Evolutionary conservation across 2,888 invertebrate genomes (phyloP).

Genomic region (Andricus curvator): DNA sequence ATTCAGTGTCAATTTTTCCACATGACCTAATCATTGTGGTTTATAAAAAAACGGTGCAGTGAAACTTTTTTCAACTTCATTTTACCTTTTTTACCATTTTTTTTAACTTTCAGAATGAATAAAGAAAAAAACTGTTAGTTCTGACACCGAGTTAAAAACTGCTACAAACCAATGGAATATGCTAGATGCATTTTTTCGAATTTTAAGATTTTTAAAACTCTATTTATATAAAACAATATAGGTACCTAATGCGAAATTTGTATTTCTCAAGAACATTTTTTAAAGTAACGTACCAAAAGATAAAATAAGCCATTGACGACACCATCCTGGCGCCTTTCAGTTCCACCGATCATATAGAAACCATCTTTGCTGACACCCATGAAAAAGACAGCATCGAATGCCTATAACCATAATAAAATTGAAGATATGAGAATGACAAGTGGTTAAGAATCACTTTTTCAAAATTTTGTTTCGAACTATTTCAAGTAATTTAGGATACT

Average conservation of each 20-base stretch:
- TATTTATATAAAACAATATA: neutral
- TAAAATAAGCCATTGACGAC: slow-evolving; percentile 20
- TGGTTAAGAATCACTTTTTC: too few species aligned
- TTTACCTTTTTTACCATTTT: too few species aligned
- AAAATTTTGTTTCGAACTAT: too few species aligned
- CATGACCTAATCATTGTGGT: too few species aligned
- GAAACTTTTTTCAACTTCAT: too few species aligned
- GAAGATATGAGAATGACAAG: neutral
- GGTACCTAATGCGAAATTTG: neutral
- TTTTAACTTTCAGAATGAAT: too few species aligned
- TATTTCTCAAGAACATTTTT: neutral
- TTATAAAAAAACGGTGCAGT: too few species aligned
- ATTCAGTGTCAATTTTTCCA: too few species aligned
- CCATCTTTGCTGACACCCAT: slow-evolving; percentile 12
- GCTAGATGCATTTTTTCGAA: neutral
- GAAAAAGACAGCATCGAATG: slow-evolving; percentile 34
- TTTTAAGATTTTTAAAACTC: neutral
- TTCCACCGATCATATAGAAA: slow-evolving; percentile 32
- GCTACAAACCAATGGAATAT: too few species aligned
- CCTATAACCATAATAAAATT: neutral
- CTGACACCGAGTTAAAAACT: too few species aligned
- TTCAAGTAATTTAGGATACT: too few species aligned
- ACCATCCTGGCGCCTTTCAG: slow-evolving; percentile 7
- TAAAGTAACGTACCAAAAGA: slow-evolving; percentile 7
- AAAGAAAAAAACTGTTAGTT: too few species aligned